A percentile compares a stretch with the other conserved stretches of the same genome.
Evolutionary conservation across 2,888 invertebrate species (phyloP).

Genomic region (Peribatodes rhomboidaria): DNA sequence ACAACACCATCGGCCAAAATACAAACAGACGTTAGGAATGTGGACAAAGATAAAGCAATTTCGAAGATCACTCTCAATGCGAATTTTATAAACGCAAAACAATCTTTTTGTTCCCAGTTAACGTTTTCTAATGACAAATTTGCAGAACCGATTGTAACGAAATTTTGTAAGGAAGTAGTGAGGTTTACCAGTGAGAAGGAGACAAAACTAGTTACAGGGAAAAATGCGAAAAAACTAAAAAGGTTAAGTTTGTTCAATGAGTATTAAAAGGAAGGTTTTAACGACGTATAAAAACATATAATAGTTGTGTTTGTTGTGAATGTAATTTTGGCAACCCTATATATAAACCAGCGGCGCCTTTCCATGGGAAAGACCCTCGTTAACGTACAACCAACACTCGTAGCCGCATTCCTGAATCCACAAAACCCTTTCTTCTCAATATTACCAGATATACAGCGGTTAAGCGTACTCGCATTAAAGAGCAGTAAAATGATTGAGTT

Average conservation of each 20-base stretch:
- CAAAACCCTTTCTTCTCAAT: conserved; percentile 18
- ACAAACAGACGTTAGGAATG: conserved; percentile 43
- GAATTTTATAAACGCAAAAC: no score
- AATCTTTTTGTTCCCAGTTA: no score
- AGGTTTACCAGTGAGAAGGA: no score
- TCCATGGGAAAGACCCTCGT: conserved; percentile 41
- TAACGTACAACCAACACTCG: conserved; percentile 31
- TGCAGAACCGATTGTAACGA: background rate
- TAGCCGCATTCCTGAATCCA: conserved; percentile 21
- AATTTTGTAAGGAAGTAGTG: background rate
- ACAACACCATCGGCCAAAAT: conserved; percentile 51
- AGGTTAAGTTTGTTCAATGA: background rate
- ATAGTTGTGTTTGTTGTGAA: background rate
- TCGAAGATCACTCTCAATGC: no score
- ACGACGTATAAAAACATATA: background rate
- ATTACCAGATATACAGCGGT: conserved; percentile 10
- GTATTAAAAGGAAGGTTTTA: background rate
- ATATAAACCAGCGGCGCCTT: conserved; percentile 37
- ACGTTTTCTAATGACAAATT: no score
- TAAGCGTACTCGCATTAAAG: background rate
- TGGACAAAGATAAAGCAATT: conserved; percentile 26
- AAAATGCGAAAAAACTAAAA: background rate
- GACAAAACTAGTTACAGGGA: no score
- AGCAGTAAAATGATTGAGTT: background rate
- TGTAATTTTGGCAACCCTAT: conserved; percentile 31